Evolutionary conservation across 35 echinoderm and acorn worm species (phyloP).

Genomic region (Apostichopus japonicus): DNA sequence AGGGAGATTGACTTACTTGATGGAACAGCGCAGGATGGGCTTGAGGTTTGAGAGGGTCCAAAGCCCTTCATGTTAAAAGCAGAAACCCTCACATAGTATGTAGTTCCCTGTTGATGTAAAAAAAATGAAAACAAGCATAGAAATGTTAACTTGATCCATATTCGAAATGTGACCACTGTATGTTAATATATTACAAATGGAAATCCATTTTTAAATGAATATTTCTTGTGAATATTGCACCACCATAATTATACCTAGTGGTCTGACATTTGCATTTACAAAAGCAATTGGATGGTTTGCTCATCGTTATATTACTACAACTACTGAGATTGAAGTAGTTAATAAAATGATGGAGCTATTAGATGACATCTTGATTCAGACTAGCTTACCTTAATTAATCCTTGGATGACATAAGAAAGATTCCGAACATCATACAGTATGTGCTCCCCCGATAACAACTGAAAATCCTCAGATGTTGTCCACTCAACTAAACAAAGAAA

Average conservation of each 20-base stretch:
- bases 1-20: conserved; percentile 73
- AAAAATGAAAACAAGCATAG: neutral
- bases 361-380: neutral
- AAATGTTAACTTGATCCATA: too few relatives aligned
- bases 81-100: conserved; percentile 93
- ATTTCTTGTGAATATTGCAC: too few relatives aligned
- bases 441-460: conserved; percentile 81
- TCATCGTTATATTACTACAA: too few relatives aligned
- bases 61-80: conserved; percentile 99
- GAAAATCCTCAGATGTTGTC: conserved; percentile 84
- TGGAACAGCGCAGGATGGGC: conserved; percentile 76
- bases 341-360: neutral
- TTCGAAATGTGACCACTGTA: too few relatives aligned
- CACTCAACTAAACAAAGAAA: conserved; percentile 85
- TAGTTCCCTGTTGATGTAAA: conserved; percentile 62
- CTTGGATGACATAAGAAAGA: conserved; percentile 89
- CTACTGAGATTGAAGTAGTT: too few relatives aligned
- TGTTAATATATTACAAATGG: too few relatives aligned
- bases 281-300: too few relatives aligned
- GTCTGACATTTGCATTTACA: too few relatives aligned
- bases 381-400: conserved; percentile 74
- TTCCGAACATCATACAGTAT: conserved; percentile 84
- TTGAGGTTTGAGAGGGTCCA: conserved; percentile 76
- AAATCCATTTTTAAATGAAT: too few relatives aligned
- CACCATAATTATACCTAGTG: too few relatives aligned